Base-by-base conservation (phyloP, 2,888 invertebrate species). In the Noctua janthina region DNA sequence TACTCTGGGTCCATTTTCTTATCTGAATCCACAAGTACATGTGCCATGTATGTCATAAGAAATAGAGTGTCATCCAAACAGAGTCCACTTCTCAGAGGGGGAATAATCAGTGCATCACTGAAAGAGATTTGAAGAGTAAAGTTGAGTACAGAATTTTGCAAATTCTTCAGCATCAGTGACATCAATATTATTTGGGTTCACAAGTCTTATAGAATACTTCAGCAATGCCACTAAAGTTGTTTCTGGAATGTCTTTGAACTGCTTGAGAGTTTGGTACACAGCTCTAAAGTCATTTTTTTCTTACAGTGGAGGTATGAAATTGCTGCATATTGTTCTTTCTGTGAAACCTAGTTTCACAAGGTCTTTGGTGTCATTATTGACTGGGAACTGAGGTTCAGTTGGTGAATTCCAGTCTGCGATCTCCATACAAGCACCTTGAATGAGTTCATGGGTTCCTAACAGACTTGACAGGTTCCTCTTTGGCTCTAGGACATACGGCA, bases 171-270 rank as follows among this genome's bases (percentile, higher is more conserved):
- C 79, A 83, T 94, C 88, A 43, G 91, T 90, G 6, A 94, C 78
- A 89, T 95, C 91, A 51, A 93, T 71, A 39, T 92, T 87, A 29
- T 91, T 88, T 62, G 90, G 87, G 68, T 93, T 90, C 0, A 95
- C 87, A 68, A 92, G 82, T 88, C 94, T 95, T 15, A 97, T 90
- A 64, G 94, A 88, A 92, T 96, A 97, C 77, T 94, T 94, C 29
- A 97, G 88, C 85, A 97, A 89, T 82, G 93, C 92, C 1, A 97
- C 96, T 83, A 97, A 90, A 83, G 95, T 92, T 77, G 95, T 93
- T 91, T 97, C 98, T 3, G 97, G 97, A 49, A 98, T 93, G 90
- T 97, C 97, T 84, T 91, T 95, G 87, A 97, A 97, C 87, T 96
- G 94, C 79, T 93, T 92, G 8, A 97, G 83, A 49, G 93, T 90